A percentile compares a stretch with the other conserved stretches of the same genome.
phyloP scores from a whole-genome alignment of 2,888 invertebrate species.

The Lepetodrilus schrolli region DNA sequence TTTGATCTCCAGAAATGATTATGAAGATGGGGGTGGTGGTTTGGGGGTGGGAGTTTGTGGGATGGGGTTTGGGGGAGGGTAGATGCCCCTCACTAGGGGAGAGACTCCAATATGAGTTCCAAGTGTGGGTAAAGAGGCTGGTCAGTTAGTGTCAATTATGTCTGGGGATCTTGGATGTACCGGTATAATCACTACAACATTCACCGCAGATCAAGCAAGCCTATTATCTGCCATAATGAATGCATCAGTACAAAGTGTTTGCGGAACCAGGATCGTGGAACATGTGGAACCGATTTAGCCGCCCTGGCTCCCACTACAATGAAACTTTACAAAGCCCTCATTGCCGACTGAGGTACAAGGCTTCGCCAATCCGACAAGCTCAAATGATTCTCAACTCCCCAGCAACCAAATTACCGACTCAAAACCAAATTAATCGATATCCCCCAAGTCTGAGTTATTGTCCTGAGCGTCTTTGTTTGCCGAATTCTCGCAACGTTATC shows the following conservation, averaged over 20 bases:
- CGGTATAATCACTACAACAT: constrained; percentile 17
- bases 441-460: constrained; percentile 13
- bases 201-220: not conserved
- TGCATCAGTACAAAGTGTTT: constrained; percentile 10
- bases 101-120: not conserved
- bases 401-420: constrained; percentile 17
- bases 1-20: constrained; percentile 29
- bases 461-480: not conserved
- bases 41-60: no score
- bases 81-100: constrained; percentile 1
- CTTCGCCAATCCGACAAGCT: constrained; percentile 17
- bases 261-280: constrained; percentile 16
- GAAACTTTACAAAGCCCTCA: constrained; percentile 22
- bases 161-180: not conserved
- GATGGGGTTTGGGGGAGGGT: not conserved
- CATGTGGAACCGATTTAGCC: constrained; percentile 25
- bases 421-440: constrained; percentile 14
- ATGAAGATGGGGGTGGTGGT: constrained; percentile 20
- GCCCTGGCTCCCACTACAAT: not conserved
- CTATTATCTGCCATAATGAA: constrained; percentile 17
- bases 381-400: constrained; percentile 19
- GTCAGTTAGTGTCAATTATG: constrained; percentile 23
- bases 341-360: not conserved
- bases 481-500: not conserved
- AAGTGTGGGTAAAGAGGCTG: not conserved